Base-by-base conservation (phyloP, 2,797 vertebrate species). In the Harpagifer antarcticus region DNA sequence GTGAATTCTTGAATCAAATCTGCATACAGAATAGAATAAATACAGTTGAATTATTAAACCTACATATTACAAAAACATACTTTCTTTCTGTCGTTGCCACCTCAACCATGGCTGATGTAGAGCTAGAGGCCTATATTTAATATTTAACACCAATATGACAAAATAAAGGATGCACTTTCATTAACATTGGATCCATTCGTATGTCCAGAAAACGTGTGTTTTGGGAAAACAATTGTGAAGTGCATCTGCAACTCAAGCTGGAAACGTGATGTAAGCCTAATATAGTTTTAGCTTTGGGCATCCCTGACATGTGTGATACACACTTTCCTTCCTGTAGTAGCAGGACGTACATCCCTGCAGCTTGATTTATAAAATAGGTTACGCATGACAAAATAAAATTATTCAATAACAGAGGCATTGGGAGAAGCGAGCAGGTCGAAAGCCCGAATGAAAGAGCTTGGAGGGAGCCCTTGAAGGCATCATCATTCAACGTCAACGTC, bases 381-480 rank as follows among this genome's bases (percentile, higher is more conserved):
- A 31, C 5, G 2, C 43, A 14, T 3, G 5, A 19, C 12, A 5
- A 20, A 0, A 44, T 19, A 9, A 8, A 12, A 31, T 33, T 27
- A 19, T 14, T 27, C 7, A 2, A 23, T 42, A 45, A n/a, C 37
- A 11, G 5, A 68, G 10, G 12, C 49, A 16, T 3, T 48, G 3
- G 11, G 11, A 59, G 53, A 60, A 1, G 5, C 12, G 2, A 43
- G 12, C 7, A 42, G 17, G 11, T 62, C 0, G 16, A 68, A 52
- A 23, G 0, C 16, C 45, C 1, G 5, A 57, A 64, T 68, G 47
- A 76, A 17, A 40, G 73, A 84, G 52, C 43, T 65, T 43, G 13
- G 33, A 13, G 16, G 7, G 20, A 65, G 81, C 33, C 43, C 64
- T 0, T 78, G 79, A 92, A 91, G 37, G 83, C 83, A 75, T 14